Percentiles rank a stretch among this genome's conserved stretches.
These are phyloP conservation scores for Sarcophilus harrisii DNA, from an alignment of 2,797 vertebrate genomes.

Conservation along the genomic window DNA sequence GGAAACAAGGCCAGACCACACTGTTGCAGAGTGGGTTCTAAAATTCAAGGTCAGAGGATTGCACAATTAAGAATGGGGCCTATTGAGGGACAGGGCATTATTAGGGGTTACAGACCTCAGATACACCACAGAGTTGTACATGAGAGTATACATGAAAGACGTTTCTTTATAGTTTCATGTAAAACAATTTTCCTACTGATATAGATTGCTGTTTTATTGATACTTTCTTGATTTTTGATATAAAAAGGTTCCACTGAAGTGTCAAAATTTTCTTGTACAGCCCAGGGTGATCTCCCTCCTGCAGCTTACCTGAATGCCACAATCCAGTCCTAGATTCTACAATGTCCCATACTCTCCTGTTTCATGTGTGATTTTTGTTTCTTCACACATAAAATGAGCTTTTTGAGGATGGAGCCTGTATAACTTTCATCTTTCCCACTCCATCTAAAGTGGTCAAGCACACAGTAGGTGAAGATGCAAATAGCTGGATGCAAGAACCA, in stretches of 20 bases:
- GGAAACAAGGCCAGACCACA: constrained; percentile 6
- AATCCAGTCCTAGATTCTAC: not conserved
- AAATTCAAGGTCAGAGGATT: not conserved
- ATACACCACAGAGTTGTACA: not conserved
- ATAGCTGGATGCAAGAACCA: not conserved
- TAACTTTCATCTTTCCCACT: not conserved
- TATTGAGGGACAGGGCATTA: not conserved
- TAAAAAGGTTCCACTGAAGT: not conserved
- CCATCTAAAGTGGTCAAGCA: not conserved
- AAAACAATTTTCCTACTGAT: not conserved
- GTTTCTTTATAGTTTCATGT: not conserved
- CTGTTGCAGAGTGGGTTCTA: not conserved
- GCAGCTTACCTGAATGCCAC: not conserved
- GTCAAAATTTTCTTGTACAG: not conserved
- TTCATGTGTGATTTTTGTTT: not conserved
- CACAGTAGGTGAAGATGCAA: not conserved
- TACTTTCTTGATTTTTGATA: not conserved
- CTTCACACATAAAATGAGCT: not conserved
- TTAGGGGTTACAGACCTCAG: not conserved
- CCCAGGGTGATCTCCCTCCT: not conserved
- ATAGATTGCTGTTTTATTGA: not conserved
- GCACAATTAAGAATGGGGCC: not conserved
- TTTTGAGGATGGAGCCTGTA: not conserved
- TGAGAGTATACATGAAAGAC: not conserved
- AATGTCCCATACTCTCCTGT: not conserved